Conservation (phyloP, 2,888 invertebrate species). For the Acanthosepion pharaonis region DNA sequence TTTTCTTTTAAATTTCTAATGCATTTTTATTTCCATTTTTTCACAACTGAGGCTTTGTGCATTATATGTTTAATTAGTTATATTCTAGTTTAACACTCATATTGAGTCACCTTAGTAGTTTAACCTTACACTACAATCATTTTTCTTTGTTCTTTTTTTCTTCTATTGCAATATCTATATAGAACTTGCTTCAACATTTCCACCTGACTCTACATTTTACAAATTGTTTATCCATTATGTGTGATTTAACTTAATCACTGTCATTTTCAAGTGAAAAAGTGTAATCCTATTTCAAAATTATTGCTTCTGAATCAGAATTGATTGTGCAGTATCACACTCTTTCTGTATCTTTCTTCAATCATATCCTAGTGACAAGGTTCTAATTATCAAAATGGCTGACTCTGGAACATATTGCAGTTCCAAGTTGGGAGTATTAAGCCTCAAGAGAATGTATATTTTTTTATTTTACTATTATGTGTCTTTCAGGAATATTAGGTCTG, state of each 20-base stretch:
- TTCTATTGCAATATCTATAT: background rate
- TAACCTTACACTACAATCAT: background rate
- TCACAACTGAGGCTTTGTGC: no score
- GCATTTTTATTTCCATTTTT: no score
- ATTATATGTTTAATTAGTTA: no score
- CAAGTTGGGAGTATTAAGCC: no score
- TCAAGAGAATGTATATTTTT: no score
- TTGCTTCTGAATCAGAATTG: background rate
- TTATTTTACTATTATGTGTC: no score
- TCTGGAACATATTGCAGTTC: no score
- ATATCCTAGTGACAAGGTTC: no score
- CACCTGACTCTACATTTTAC: background rate
- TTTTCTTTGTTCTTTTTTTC: background rate
- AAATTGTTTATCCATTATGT: background rate
- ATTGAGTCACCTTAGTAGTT: background rate
- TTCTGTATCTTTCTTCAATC: no score
- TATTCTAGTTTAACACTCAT: background rate
- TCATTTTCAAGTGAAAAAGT: background rate
- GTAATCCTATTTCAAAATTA: background rate
- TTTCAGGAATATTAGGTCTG: no score
- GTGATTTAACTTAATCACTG: background rate
- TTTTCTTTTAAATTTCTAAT: no score
- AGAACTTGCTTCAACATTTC: background rate
- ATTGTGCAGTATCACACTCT: background rate
- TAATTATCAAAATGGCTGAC: no score